Base-by-base conservation (phyloP, 37 sponge, comb jelly and placozoan genomes). In the Halichondria panicea region DNA sequence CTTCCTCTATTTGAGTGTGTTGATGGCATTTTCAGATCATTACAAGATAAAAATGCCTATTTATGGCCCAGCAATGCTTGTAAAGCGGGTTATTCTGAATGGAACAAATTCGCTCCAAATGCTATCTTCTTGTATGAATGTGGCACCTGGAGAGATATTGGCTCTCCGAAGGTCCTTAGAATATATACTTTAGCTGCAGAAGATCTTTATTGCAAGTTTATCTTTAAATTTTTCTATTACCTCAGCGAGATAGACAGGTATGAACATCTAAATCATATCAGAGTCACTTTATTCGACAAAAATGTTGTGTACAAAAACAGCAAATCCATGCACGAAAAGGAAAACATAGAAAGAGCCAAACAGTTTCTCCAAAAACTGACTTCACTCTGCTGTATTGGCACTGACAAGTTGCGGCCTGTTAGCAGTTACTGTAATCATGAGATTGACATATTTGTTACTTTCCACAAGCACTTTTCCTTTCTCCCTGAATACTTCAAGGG, bases 1-100 rank as follows among this genome's bases (percentile, higher is more conserved):
- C 61, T 87, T 3, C 88, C 88, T 53, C 35, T 87, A 7, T 87
- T 81, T 65, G 63, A 70, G 34, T 61, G 55, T 38, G 46, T 87
- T 11, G 55, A 45, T 32, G 82, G 82, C 0, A 59, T 28, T 21
- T 53, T 75, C 21, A 61, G 35, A 60, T 0, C 64, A 44, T n/a
- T 76, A 27, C 13, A 18, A 27, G 82, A 57, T 22, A 66, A 41
- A 30, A 39, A 27, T 24, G 82, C 72, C 0, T 80, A 44, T 19
- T 40, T 75, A 19, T 87, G 88, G 88, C 81, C 81, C 3, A 62
- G 7, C 11, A 1, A 66, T 5, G 42, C 52, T 4, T 81, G 64
- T 39, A 39, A 34, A 35, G 39, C 39, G 55, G 82, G 77, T 1
- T 61, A 65, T 63, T 45, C 63, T 13, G 24, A 62, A 21, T 87